A percentile compares a stretch with the other conserved stretches of the same genome.
phyloP scores from a whole-genome alignment of 1,140 invertebrate genomes.

The Ips nitidus region DNA sequence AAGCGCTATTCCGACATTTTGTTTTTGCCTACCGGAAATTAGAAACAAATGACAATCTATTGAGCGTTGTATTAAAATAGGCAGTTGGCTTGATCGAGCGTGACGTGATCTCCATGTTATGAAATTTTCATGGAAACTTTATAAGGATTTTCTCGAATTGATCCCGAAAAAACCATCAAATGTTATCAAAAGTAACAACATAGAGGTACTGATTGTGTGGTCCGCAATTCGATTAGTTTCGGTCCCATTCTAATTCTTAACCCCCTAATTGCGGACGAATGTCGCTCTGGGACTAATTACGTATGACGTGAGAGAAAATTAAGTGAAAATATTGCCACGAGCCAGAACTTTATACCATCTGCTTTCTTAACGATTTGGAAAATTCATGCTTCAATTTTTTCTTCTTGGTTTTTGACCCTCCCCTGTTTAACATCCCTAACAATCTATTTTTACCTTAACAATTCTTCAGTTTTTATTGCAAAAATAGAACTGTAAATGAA shows the following conservation, averaged over 20 bases:
- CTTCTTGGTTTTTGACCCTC: neutral
- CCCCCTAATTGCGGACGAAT: slow-evolving; percentile 18
- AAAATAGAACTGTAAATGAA: no score
- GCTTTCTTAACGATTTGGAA: slow-evolving; percentile 14
- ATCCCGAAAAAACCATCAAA: neutral
- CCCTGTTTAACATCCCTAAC: neutral
- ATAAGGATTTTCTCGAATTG: neutral
- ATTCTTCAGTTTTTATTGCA: no score
- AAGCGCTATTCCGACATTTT: slow-evolving; percentile 31
- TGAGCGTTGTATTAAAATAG: slow-evolving; percentile 22
- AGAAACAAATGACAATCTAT: slow-evolving; percentile 31
- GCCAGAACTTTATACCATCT: slow-evolving; percentile 11
- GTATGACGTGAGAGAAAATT: slow-evolving; percentile 19
- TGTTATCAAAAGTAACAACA: neutral
- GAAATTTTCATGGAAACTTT: slow-evolving; percentile 11
- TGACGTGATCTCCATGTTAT: slow-evolving; percentile 17
- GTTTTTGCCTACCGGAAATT: slow-evolving; percentile 30
- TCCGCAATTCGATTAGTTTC: slow-evolving; percentile 15
- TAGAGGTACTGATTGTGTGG: slow-evolving; percentile 7
- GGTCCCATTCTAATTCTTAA: slow-evolving; percentile 15
- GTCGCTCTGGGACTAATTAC: slow-evolving; percentile 4
- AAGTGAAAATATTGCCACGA: slow-evolving; percentile 28
- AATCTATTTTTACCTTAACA: no score
- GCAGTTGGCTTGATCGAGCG: slow-evolving; percentile 3
- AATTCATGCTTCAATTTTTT: neutral